phyloP scores from a whole-genome alignment of 2,888 invertebrate species.

The Oxyteleia sp. region DNA sequence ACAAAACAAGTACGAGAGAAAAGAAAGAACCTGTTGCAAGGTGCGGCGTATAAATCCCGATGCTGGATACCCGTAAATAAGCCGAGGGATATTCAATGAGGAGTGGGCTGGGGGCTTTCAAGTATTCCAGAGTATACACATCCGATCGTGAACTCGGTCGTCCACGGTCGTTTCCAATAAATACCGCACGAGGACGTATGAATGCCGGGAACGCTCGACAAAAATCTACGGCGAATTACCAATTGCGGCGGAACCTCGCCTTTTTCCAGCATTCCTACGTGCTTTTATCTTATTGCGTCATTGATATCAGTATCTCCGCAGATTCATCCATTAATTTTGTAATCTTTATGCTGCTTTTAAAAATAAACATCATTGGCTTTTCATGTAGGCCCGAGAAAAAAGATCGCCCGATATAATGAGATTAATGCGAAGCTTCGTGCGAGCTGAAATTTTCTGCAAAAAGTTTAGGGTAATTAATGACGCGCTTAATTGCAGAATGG shows the following conservation, averaged over 20 bases:
- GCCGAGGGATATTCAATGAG: slow-evolving; percentile 85
- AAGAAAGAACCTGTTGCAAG: slow-evolving; percentile 75
- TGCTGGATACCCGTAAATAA: slow-evolving; percentile 83
- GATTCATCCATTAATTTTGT: slow-evolving; percentile 69
- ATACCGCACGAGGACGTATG: slow-evolving; percentile 85
- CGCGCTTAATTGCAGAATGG: slow-evolving; percentile 7
- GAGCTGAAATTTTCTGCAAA: slow-evolving; percentile 38
- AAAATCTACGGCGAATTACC: slow-evolving; percentile 84
- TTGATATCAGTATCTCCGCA: slow-evolving; percentile 66
- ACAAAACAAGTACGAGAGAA: slow-evolving; percentile 64
- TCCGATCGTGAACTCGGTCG: slow-evolving; percentile 74
- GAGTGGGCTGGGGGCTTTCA: slow-evolving; percentile 74
- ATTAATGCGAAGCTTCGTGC: slow-evolving; percentile 41
- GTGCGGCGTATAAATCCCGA: slow-evolving; percentile 83
- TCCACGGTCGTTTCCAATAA: slow-evolving; percentile 82
- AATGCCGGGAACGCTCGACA: slow-evolving; percentile 82
- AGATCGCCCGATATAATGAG: slow-evolving; percentile 59
- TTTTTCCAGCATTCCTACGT: slow-evolving; percentile 81
- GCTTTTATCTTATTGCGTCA: slow-evolving; percentile 77
- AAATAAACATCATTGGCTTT: slow-evolving; percentile 66
- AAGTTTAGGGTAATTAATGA: slow-evolving; percentile 51
- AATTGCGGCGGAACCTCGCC: slow-evolving; percentile 81
- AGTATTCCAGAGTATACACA: slow-evolving; percentile 73
- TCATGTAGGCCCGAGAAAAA: slow-evolving; percentile 58
- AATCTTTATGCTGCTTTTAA: slow-evolving; percentile 54